Evolutionary conservation across 2,797 vertebrate genomes (phyloP).

Genomic region (Gadopsis marmoratus): DNA sequence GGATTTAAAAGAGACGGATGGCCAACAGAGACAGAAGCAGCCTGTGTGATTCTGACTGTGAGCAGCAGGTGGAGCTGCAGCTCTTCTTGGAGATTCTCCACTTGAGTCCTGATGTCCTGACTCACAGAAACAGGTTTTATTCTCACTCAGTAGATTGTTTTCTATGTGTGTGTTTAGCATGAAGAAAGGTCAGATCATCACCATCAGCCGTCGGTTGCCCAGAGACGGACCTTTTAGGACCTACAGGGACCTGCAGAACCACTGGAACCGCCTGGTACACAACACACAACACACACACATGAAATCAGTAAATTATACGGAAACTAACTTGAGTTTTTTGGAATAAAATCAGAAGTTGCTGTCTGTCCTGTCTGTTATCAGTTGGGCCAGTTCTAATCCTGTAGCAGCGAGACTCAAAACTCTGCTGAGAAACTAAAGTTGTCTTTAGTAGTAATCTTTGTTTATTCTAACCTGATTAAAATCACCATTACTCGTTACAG

Average conservation of each 20-base stretch:
- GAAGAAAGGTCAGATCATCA: slow-evolving; percentile 93
- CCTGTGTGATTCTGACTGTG: slow-evolving; percentile 13
- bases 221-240: slow-evolving; percentile 88
- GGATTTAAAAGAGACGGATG: neutral
- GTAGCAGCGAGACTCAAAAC: too few relatives aligned
- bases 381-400: too few relatives aligned
- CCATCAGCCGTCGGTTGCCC: slow-evolving; percentile 85
- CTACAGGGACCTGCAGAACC: slow-evolving; percentile 87
- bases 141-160: neutral
- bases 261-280: slow-evolving; percentile 91
- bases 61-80: slow-evolving; percentile 62
- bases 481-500: too few relatives aligned
- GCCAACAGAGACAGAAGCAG: too few relatives aligned
- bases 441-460: too few relatives aligned
- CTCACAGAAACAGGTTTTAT: neutral
- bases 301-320: neutral
- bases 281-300: slow-evolving; percentile 23
- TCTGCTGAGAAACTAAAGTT: too few relatives aligned
- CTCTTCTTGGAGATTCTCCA: neutral
- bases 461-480: too few relatives aligned
- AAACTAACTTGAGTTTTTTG: neutral
- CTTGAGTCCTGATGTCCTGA: neutral
- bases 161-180: slow-evolving; percentile 82
- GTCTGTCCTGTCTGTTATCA: too few relatives aligned
- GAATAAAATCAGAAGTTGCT: too few relatives aligned